Percentiles rank a stretch among this genome's conserved stretches.
These are phyloP conservation scores for Pristionchus maxplancki DNA, from an alignment of 2,888 invertebrate genomes.

Conservation along the genomic window DNA sequence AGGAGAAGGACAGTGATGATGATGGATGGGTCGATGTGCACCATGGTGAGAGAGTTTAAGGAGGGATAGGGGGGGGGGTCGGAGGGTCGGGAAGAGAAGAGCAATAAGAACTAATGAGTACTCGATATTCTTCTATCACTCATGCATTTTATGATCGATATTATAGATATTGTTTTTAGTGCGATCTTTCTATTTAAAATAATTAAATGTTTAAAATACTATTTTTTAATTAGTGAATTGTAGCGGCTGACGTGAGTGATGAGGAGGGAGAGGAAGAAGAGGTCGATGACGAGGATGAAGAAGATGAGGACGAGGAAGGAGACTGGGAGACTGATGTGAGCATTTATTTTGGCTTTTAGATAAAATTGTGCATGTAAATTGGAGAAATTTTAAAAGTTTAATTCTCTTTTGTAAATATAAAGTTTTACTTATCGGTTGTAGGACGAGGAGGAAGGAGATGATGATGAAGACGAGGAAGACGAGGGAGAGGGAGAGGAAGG, in stretches of 20 bases:
- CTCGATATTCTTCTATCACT: too few species aligned
- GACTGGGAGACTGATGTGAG: conserved; percentile 51
- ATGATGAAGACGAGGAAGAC: conserved; percentile 77
- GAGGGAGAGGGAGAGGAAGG: conserved; percentile 93
- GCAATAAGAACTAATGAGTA: too few species aligned
- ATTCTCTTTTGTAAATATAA: not conserved
- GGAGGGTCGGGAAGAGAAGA: too few species aligned
- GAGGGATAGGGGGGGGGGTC: too few species aligned
- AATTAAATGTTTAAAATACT: not conserved
- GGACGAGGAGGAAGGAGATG: conserved; percentile 49
- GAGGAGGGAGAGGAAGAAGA: not conserved
- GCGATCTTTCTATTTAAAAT: too few species aligned
- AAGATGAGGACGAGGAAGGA: conserved; percentile 46
- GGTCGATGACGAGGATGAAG: conserved; percentile 1
- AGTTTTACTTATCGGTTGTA: not conserved
- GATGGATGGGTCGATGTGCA: conserved; percentile 53
- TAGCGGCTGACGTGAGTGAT: conserved; percentile 26
- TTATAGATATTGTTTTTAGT: too few species aligned
- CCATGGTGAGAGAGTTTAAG: not conserved
- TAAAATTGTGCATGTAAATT: too few species aligned
- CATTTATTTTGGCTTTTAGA: too few species aligned
- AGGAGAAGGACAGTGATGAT: conserved; percentile 47
- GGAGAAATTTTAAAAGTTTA: not conserved
- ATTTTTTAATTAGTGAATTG: not conserved
- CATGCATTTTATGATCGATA: too few species aligned